Conservation (phyloP, 2,888 invertebrate genomes). For the Tryphoninae sp. region DNA sequence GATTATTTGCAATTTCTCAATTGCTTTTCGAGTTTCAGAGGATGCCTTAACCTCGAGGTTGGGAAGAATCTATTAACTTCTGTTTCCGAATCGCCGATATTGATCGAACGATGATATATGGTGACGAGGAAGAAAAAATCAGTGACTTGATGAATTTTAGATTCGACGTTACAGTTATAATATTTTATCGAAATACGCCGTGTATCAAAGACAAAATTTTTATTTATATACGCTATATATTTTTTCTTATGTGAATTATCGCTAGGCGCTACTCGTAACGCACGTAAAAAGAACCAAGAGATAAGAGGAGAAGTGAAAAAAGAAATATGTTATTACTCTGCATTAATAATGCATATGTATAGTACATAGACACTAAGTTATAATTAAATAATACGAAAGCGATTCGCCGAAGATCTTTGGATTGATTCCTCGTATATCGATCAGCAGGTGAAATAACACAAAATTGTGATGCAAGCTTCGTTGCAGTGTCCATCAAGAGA, state of each 20-base stretch:
- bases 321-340: background rate
- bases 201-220: background rate
- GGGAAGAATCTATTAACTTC: background rate
- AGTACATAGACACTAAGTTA: background rate
- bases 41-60: background rate
- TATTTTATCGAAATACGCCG: conserved; percentile 18
- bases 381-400: conserved; percentile 6
- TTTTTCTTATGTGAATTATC: background rate
- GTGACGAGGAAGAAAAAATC: background rate
- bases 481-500: background rate
- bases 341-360: background rate
- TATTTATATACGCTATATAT: conserved; percentile 3
- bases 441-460: background rate
- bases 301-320: background rate
- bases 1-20: background rate
- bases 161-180: conserved; percentile 34
- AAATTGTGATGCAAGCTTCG: background rate
- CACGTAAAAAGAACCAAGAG: background rate
- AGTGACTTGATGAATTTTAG: conserved; percentile 27
- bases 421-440: conserved; percentile 1
- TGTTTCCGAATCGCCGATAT: conserved; percentile 9
- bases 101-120: conserved; percentile 26
- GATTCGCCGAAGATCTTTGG: conserved; percentile 17
- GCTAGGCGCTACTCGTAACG: background rate
- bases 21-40: background rate